These are phyloP conservation scores for Takifugu bimaculatus DNA, from an alignment of 2,113 vertebrate genomes.

Conservation along the genomic window DNA sequence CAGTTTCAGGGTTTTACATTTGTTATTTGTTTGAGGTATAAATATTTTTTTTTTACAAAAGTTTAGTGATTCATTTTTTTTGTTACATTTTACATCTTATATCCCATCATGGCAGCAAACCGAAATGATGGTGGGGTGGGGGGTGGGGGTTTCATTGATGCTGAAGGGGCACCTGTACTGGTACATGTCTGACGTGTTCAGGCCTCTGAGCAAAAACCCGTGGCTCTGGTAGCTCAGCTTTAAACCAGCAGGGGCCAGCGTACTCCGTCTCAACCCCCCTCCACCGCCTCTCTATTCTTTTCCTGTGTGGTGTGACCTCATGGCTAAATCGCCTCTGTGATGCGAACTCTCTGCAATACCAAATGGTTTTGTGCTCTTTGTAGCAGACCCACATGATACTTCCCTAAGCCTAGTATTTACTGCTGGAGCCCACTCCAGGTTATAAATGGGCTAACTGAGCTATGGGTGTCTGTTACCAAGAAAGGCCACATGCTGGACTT, in stretches of 20 bases:
- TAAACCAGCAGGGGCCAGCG: conserved; percentile 61
- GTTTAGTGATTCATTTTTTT: too few species aligned
- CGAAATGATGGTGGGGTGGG: too few species aligned
- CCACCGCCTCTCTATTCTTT: conserved; percentile 1
- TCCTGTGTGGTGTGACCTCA: conserved; percentile 56
- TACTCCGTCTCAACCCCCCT: conserved; percentile 15
- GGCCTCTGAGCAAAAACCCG: background rate
- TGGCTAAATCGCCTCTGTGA: conserved; percentile 58
- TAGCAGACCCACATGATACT: conserved; percentile 63
- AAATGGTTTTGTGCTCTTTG: conserved; percentile 77
- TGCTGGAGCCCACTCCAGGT: conserved; percentile 60
- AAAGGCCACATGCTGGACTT: conserved; percentile 59
- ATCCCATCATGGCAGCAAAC: too few species aligned
- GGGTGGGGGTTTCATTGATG: too few species aligned
- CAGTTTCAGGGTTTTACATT: too few species aligned
- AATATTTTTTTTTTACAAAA: too few species aligned
- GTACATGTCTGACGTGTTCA: background rate
- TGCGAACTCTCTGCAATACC: conserved; percentile 56
- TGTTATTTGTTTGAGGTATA: too few species aligned
- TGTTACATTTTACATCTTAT: too few species aligned
- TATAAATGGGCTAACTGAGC: conserved; percentile 71
- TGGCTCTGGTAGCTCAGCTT: background rate
- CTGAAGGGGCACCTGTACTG: too few species aligned
- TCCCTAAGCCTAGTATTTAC: conserved; percentile 70
- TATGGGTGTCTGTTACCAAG: conserved; percentile 64